phyloP scores from a whole-genome alignment of 1,140 invertebrate genomes.

The Bicyclus anynana region DNA sequence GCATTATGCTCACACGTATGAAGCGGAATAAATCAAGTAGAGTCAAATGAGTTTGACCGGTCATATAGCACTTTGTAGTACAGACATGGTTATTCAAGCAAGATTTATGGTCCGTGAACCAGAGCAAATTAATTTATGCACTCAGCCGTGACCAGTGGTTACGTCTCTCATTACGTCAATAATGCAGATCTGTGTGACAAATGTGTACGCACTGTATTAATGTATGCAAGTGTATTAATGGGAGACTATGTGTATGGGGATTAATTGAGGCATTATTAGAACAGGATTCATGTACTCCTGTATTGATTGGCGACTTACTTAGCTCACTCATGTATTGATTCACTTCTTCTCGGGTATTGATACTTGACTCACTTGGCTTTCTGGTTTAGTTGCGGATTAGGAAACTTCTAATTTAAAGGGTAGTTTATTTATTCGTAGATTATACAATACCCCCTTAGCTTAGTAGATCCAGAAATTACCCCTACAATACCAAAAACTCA shows the following conservation, averaged over 20 bases:
- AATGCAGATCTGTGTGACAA: constrained; percentile 20
- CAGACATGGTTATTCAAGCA: constrained; percentile 16
- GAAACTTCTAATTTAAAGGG: no score
- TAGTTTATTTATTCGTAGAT: no score
- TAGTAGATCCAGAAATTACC: no score
- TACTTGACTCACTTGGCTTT: no score
- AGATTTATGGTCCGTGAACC: constrained; percentile 37
- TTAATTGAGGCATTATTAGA: neutral
- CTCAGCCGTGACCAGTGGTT: constrained; percentile 30
- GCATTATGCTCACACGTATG: no score
- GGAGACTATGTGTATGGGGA: neutral
- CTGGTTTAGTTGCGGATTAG: no score
- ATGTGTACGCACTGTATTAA: neutral
- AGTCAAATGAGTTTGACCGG: neutral
- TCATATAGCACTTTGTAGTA: neutral
- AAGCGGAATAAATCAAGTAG: neutral
- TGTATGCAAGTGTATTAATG: neutral
- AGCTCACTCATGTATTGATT: no score
- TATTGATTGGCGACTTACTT: no score
- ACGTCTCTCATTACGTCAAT: constrained; percentile 38
- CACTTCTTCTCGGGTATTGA: no score
- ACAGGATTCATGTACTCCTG: neutral
- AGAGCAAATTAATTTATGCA: constrained; percentile 44
- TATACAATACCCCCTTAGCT: no score
- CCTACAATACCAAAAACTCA: no score